These are phyloP conservation scores for Hydra vulgaris DNA, from an alignment of 30 jellyfish, hydroid and myxozoan genomes.

Conservation along the genomic window DNA sequence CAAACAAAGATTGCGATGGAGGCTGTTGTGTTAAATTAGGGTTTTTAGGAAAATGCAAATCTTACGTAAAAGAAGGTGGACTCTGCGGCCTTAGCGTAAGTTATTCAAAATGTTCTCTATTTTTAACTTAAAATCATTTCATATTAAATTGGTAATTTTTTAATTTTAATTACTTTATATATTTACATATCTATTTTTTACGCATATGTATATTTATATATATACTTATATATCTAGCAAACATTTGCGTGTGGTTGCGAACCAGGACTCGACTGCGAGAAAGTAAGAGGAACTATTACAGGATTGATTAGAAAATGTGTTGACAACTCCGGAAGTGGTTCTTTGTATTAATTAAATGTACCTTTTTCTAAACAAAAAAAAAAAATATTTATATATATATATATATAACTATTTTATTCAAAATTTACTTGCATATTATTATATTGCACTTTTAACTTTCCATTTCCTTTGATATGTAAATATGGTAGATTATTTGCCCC, in stretches of 20 bases:
- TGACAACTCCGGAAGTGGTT: not conserved
- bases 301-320: not conserved
- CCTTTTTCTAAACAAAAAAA: not conserved
- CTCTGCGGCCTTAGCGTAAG: not conserved
- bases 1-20: not conserved
- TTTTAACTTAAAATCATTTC: too few relatives aligned
- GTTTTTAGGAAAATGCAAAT: not conserved
- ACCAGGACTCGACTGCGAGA: not conserved
- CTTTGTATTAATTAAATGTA: not conserved
- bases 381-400: too few relatives aligned
- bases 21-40: not conserved
- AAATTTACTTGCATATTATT: too few relatives aligned
- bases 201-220: not conserved
- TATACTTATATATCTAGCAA: not conserved
- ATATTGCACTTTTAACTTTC: too few relatives aligned
- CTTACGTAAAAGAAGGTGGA: not conserved
- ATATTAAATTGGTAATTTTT: too few relatives aligned
- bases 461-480: too few relatives aligned
- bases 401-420: too few relatives aligned
- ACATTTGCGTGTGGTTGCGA: not conserved
- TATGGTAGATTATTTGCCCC: too few relatives aligned
- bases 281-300: not conserved
- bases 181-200: not conserved
- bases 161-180: too few relatives aligned
- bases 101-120: not conserved